Evolutionary conservation across 1,140 invertebrate genomes (phyloP).

Genomic region (Phymastichus coffea): DNA sequence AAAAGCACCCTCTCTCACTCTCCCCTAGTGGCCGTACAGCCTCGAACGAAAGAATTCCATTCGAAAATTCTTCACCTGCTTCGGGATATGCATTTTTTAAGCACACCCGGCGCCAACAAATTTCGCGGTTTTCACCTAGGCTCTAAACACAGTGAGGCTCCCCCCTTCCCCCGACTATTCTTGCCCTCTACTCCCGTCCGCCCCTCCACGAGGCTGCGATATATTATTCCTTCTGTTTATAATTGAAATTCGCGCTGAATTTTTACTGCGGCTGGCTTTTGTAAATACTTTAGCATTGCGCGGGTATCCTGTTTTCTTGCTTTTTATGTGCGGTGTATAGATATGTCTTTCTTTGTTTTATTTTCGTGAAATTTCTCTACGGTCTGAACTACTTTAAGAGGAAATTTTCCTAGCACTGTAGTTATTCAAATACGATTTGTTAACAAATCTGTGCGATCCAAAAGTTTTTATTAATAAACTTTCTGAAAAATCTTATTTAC

Average conservation of each 20-base stretch:
- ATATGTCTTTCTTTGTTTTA: no score
- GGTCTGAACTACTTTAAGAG: no score
- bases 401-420: no score
- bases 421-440: no score
- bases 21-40: not conserved
- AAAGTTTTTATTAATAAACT: no score
- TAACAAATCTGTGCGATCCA: no score
- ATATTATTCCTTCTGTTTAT: constrained; percentile 19
- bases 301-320: no score
- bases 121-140: constrained; percentile 20
- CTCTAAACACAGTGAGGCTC: constrained; percentile 22
- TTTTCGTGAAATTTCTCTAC: no score
- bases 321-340: no score
- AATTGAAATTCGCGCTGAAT: constrained; percentile 20
- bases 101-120: constrained; percentile 8
- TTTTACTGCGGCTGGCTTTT: not conserved
- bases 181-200: not conserved
- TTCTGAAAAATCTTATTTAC: no score
- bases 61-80: constrained; percentile 27
- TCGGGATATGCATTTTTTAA: constrained; percentile 27
- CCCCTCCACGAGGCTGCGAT: not conserved
- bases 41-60: constrained; percentile 24
- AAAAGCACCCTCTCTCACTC: not conserved
- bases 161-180: no score
- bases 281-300: no score